phyloP scores from a whole-genome alignment of 2,888 invertebrate genomes.

The Sphaeridia pumilis region DNA sequence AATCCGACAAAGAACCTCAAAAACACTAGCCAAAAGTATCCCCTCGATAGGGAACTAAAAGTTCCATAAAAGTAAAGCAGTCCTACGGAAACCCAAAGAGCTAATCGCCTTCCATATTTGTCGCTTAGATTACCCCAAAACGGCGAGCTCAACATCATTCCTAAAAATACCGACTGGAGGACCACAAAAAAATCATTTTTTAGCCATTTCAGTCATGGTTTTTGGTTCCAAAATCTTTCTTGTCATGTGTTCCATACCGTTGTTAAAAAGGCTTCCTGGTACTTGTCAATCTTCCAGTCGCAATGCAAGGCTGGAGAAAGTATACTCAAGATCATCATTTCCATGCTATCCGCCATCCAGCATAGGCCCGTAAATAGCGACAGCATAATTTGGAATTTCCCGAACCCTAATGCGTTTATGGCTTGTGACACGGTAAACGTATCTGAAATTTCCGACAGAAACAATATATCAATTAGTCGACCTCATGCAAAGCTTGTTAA shows the following conservation, averaged over 20 bases:
- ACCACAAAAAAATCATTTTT: background rate
- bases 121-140: slow-evolving; percentile 94
- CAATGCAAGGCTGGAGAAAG: slow-evolving; percentile 87
- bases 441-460: slow-evolving; percentile 53
- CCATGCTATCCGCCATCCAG: slow-evolving; percentile 98
- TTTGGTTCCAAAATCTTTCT: background rate
- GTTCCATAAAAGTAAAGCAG: slow-evolving; percentile 82
- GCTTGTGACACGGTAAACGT: slow-evolving; percentile 78
- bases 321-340: slow-evolving; percentile 92
- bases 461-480: background rate
- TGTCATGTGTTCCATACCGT: slow-evolving; percentile 49
- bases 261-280: slow-evolving; percentile 84
- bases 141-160: slow-evolving; percentile 94
- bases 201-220: background rate
- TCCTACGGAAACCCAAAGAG: slow-evolving; percentile 79
- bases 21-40: slow-evolving; percentile 78
- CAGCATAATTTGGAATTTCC: slow-evolving; percentile 77
- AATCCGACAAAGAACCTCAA: slow-evolving; percentile 88
- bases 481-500: background rate
- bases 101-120: slow-evolving; percentile 66
- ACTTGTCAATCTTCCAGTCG: slow-evolving; percentile 82
- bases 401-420: slow-evolving; percentile 74
- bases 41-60: slow-evolving; percentile 78
- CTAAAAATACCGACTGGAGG: slow-evolving; percentile 63
- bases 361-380: slow-evolving; percentile 73